Conservation (phyloP, 2,797 vertebrate species). For the Pangasius djambal region DNA sequence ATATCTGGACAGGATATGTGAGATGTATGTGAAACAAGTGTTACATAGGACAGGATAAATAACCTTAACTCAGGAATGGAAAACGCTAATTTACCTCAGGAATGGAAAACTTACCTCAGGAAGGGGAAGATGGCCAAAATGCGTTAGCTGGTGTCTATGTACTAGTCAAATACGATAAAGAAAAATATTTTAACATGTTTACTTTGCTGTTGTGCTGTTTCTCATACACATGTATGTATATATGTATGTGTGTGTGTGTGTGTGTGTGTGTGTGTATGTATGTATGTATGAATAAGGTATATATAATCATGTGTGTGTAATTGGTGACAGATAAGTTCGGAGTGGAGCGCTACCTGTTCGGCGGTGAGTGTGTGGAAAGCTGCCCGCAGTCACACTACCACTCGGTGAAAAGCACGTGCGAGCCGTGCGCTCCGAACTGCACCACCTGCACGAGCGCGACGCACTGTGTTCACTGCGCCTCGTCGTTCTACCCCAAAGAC, state of each 20-base stretch:
- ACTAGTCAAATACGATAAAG: not conserved
- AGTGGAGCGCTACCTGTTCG: constrained; percentile 74
- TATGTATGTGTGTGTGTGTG: too few species aligned
- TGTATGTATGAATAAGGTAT: not conserved
- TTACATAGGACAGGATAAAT: not conserved
- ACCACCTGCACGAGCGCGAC: constrained; percentile 70
- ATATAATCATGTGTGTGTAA: not conserved
- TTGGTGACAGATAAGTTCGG: constrained; percentile 76
- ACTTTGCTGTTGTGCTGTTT: not conserved
- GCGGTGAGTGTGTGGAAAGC: constrained; percentile 77
- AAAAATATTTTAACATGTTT: not conserved
- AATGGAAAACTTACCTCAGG: not conserved
- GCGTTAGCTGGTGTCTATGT: not conserved
- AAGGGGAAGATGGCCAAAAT: not conserved
- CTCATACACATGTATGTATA: too few species aligned
- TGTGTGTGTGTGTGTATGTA: too few species aligned
- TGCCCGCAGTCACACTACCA: constrained; percentile 83
- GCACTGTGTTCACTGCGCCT: constrained; percentile 77
- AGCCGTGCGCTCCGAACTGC: constrained; percentile 79
- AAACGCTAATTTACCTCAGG: not conserved
- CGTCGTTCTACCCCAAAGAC: constrained; percentile 70
- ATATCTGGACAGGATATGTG: not conserved
- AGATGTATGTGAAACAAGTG: not conserved
- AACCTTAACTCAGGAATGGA: not conserved
- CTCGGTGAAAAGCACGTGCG: constrained; percentile 68